Conservation (phyloP, 2,888 invertebrate genomes). For the Notocelia uddmanniana region DNA sequence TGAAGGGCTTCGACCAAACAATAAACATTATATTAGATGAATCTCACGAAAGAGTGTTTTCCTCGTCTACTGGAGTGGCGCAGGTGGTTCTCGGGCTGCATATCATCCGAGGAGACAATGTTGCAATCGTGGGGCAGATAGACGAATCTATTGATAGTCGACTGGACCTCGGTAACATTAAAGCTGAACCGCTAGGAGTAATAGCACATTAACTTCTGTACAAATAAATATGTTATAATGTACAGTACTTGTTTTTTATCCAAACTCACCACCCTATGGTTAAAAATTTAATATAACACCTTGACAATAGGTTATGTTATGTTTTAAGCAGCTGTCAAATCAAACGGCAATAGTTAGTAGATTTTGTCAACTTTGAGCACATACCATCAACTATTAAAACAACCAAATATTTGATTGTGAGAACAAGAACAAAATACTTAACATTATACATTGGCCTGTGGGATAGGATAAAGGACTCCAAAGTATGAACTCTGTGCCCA, state of each 20-base stretch:
- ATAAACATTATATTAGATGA: conserved; percentile 99
- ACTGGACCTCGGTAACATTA: conserved; percentile 91
- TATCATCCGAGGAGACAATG: conserved; percentile 99
- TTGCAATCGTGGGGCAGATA: conserved; percentile 94
- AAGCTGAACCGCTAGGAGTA: conserved; percentile 93
- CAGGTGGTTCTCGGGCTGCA: conserved; percentile 97
- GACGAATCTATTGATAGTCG: conserved; percentile 94
- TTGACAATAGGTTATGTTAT: neutral
- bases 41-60: conserved; percentile 99
- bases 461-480: too few species aligned
- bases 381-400: too few species aligned
- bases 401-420: too few species aligned
- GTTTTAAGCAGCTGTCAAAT: too few species aligned
- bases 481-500: too few species aligned
- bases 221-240: conserved; percentile 37
- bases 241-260: neutral
- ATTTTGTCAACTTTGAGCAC: too few species aligned
- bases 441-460: too few species aligned
- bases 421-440: too few species aligned
- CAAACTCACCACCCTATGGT: neutral
- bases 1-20: conserved; percentile 99
- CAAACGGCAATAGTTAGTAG: too few species aligned
- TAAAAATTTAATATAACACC: neutral
- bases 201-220: conserved; percentile 88
- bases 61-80: conserved; percentile 93